Evolutionary conservation across 2,113 vertebrate genomes (phyloP).

Genomic region (Arizona elegans): DNA sequence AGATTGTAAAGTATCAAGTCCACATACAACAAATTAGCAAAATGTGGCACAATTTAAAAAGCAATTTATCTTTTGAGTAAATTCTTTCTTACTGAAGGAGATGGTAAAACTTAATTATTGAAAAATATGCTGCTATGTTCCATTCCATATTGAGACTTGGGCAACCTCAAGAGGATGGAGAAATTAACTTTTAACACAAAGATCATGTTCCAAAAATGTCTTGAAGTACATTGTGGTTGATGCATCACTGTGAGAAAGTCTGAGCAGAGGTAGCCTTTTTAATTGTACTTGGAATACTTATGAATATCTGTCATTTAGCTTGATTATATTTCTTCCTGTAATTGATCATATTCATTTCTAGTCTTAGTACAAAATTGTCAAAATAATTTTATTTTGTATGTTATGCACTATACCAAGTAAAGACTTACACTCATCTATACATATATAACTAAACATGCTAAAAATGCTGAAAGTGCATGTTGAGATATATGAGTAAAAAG

Average conservation of each 20-base stretch:
- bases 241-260: background rate
- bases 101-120: background rate
- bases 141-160: background rate
- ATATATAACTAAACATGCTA: background rate
- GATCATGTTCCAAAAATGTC: background rate
- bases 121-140: background rate
- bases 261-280: constrained; percentile 27
- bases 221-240: background rate
- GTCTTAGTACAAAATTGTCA: constrained; percentile 24
- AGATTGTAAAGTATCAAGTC: background rate
- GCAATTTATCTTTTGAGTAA: background rate
- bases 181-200: background rate
- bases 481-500: constrained; percentile 1
- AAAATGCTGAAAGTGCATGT: constrained; percentile 18
- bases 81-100: background rate
- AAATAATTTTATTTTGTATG: constrained; percentile 40
- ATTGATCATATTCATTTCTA: constrained; percentile 24
- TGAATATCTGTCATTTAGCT: constrained; percentile 44
- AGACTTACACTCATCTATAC: background rate
- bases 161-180: background rate
- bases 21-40: constrained; percentile 12
- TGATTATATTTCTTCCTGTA: constrained; percentile 51
- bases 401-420: constrained; percentile 1
- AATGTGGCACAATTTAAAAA: background rate
- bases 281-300: constrained; percentile 44